Evolutionary conservation across 2,113 vertebrate genomes (phyloP).

Genomic region (Arenaria interpres): DNA sequence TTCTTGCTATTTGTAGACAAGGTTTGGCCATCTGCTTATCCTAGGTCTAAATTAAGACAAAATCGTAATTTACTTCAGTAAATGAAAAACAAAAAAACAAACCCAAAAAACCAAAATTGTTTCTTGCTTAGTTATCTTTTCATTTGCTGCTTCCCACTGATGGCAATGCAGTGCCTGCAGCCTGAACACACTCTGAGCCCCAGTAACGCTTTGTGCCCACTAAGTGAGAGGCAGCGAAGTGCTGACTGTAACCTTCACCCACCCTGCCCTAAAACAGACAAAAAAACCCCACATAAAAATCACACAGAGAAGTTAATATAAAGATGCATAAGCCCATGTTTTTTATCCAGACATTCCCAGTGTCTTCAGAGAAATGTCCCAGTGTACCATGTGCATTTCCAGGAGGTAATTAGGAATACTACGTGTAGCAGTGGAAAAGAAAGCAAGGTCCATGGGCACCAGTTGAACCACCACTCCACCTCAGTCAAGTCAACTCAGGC

Average conservation of each 20-base stretch:
- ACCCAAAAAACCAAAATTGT: fast-evolving
- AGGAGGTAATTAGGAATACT: not conserved
- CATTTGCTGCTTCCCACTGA: not conserved
- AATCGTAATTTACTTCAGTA: not conserved
- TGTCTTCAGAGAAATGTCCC: not conserved
- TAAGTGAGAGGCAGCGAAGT: not conserved
- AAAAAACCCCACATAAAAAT: not conserved
- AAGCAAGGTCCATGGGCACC: not conserved
- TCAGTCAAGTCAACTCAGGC: not conserved
- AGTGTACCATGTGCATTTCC: fast-evolving
- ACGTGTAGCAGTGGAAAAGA: not conserved
- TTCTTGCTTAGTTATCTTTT: not conserved
- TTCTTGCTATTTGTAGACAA: not conserved
- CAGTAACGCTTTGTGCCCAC: not conserved
- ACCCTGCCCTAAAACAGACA: not conserved
- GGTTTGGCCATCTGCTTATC: not conserved
- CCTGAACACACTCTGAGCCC: not conserved
- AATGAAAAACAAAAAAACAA: not conserved
- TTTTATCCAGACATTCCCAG: not conserved
- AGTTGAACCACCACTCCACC: not conserved
- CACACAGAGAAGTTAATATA: not conserved
- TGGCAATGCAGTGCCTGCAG: not conserved
- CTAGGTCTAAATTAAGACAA: not conserved
- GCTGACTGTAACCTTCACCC: not conserved
- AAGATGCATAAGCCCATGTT: not conserved